phyloP scores from a whole-genome alignment of 2,797 vertebrate species.

The Propithecus perrieri region DNA sequence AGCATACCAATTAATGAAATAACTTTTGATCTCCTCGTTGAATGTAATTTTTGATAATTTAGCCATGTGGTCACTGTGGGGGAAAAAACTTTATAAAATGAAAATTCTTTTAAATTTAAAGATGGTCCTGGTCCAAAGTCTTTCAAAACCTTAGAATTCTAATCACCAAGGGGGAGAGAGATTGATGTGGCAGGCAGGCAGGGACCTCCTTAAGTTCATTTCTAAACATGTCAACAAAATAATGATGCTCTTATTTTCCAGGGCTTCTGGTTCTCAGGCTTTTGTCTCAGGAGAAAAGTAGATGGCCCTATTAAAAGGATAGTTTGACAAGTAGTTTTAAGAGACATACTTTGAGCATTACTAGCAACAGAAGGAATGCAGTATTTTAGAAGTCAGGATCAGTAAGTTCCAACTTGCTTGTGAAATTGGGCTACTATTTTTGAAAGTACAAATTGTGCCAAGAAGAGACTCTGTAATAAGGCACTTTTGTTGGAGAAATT shows the following conservation, averaged over 20 bases:
- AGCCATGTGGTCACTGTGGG: background rate
- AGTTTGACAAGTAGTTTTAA: conserved; percentile 51
- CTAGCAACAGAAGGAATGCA: conserved; percentile 69
- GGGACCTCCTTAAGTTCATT: background rate
- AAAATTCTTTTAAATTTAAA: conserved; percentile 37
- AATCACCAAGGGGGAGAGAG: background rate
- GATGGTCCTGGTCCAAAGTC: background rate
- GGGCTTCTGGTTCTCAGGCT: conserved; percentile 14
- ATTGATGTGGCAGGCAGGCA: background rate
- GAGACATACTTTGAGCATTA: conserved; percentile 58
- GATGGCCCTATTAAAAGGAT: conserved; percentile 23
- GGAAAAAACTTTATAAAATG: background rate
- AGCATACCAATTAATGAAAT: background rate
- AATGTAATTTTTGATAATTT: conserved; percentile 32
- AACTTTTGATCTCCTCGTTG: background rate
- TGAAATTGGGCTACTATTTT: conserved; percentile 77
- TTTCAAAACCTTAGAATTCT: conserved; percentile 31
- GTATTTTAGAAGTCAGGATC: conserved; percentile 62
- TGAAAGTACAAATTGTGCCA: conserved; percentile 73
- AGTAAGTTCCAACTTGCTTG: conserved; percentile 69
- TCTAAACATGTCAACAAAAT: conserved; percentile 31
- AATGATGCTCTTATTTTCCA: background rate
- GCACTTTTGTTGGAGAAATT: conserved; percentile 62
- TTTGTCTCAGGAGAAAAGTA: conserved; percentile 52
- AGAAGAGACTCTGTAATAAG: conserved; percentile 64